These are phyloP conservation scores for Copsychus sechellarum DNA, from an alignment of 2,113 vertebrate genomes.

Conservation along the genomic window DNA sequence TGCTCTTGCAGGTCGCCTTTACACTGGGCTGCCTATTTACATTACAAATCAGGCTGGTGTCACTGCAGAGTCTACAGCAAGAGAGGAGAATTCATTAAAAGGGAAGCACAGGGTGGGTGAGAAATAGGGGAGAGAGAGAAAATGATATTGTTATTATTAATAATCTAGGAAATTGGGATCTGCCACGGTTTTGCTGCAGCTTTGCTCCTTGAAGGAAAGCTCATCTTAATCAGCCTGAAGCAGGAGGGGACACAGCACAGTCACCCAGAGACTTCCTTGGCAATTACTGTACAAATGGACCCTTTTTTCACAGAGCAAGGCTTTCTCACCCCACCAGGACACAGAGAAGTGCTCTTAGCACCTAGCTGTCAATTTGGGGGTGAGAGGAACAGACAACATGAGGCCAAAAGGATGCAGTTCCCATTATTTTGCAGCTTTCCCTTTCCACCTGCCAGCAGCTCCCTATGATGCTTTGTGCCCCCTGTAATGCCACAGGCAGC, in stretches of 20 bases:
- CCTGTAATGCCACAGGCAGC: not conserved
- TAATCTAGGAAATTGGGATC: conserved; percentile 19
- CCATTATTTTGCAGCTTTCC: not conserved
- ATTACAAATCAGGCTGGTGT: conserved; percentile 67
- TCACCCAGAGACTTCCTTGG: not conserved
- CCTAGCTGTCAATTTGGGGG: not conserved
- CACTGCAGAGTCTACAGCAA: conserved; percentile 8
- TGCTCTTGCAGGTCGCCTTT: conserved; percentile 58
- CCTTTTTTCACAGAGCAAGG: not conserved
- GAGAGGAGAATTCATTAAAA: conserved; percentile 48
- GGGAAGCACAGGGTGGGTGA: not conserved
- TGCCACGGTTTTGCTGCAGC: not conserved
- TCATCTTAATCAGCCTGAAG: not conserved
- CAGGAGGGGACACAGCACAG: not conserved
- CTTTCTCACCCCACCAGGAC: not conserved
- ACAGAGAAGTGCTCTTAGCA: not conserved
- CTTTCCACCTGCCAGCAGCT: not conserved
- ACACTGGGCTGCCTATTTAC: conserved; percentile 58
- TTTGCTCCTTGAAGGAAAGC: not conserved
- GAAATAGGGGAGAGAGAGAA: not conserved
- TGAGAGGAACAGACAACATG: not conserved
- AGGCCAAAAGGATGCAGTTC: not conserved
- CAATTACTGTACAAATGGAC: not conserved
- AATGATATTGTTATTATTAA: conserved; percentile 36
- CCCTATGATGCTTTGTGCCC: not conserved